Evolutionary conservation across 2,888 invertebrate species (phyloP), one percentile per base, ranked within the genome.

Genomic region (Phasia obesa): DNA sequence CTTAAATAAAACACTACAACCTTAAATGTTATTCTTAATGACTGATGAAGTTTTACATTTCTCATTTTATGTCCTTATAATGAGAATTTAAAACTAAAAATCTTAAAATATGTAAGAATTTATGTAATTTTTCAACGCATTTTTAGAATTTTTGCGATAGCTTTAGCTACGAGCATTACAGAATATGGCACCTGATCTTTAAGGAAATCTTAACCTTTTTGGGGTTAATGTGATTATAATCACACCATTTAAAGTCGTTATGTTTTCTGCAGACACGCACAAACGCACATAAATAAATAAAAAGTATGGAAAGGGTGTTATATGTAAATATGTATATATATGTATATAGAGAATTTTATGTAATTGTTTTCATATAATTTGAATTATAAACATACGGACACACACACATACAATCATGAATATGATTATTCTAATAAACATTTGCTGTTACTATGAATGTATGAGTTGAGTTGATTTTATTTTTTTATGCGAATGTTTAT

Each of bases 361-460:
- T 70, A 77, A 77, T 70, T 64, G 38, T 38, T 70, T 47, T 64
- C 23, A 53, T 47, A 62, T 35, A 27, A 69, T 62, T 60, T 38
- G 35, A 60, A 60, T 25, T 57, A 59, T 38, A 59, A 38, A 57
- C 35, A 23, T 25, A 19, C 38, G 65, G 47, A 49, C n/a, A 17
- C 38, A 31, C 5, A 6, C 27, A 15, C 15, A 42, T 0, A 6
- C 27, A 64, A 38, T 0, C 31, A 23, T 59, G 59, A 17, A 77
- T 51, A 71, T n/a, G 25, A 49, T 53, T 69, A 65, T 65, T 78
- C 71, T 78, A 78, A 78, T 71, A 64, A 70, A 71, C 27, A 49
- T 15, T 57, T 42, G 44, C 71, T 71, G 71, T 78, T 78, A 31
- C 64, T 65, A 71, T 78, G 64, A 64, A 21, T 64, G 78, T 64